phyloP scores from a whole-genome alignment of 2,888 invertebrate genomes.

The Orchesellides sinensis region DNA sequence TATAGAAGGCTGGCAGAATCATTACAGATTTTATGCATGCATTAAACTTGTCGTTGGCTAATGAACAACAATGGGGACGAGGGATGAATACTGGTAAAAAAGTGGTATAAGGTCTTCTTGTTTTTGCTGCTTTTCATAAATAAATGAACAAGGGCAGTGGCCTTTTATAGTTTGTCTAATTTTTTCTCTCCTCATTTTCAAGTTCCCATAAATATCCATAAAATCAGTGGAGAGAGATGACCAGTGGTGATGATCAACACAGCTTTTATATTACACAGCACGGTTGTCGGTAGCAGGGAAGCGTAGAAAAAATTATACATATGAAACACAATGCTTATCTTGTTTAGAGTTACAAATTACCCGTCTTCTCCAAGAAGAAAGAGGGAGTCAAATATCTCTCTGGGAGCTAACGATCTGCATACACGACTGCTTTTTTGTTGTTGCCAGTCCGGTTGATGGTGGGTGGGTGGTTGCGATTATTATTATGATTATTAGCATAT shows the following conservation, averaged over 20 bases:
- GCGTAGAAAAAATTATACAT: background rate
- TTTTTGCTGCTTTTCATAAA: background rate
- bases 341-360: constrained; percentile 28
- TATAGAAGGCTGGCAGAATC: too few relatives aligned
- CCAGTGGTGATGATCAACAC: constrained; percentile 30
- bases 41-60: background rate
- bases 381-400: background rate
- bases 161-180: background rate
- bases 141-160: constrained; percentile 7
- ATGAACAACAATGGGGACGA: too few relatives aligned
- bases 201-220: constrained; percentile 37
- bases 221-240: constrained; percentile 25
- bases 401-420: background rate
- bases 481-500: constrained; percentile 29
- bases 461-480: constrained; percentile 51
- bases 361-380: background rate
- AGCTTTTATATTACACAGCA: constrained; percentile 5
- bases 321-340: constrained; percentile 5
- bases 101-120: background rate
- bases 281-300: constrained; percentile 28
- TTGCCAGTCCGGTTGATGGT: constrained; percentile 8
- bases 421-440: constrained; percentile 8
- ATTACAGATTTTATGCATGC: too few relatives aligned
- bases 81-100: background rate
- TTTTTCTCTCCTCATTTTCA: constrained; percentile 10